phyloP scores from a whole-genome alignment of 2,888 invertebrate genomes.

The Lottia gigantea region DNA sequence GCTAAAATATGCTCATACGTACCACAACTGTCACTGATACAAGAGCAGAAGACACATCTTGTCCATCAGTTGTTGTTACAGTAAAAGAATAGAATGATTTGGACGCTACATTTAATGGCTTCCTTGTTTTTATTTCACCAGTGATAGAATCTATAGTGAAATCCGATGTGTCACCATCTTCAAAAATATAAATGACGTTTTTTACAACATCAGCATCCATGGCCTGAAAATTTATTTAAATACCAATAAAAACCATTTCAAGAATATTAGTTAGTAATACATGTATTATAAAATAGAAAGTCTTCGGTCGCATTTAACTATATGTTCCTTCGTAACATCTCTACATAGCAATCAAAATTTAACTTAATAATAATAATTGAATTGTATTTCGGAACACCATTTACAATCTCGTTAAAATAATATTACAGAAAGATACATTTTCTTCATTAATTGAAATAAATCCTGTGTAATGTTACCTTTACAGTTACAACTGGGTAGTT shows the following conservation, averaged over 20 bases:
- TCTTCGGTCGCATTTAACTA: too few relatives aligned
- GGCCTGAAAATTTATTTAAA: conserved; percentile 35
- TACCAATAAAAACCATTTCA: not conserved
- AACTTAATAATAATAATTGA: too few relatives aligned
- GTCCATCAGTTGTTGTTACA: conserved; percentile 55
- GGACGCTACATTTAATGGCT: conserved; percentile 49
- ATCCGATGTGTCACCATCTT: conserved; percentile 33
- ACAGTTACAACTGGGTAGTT: conserved; percentile 34
- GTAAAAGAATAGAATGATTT: conserved; percentile 43
- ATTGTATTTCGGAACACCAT: too few relatives aligned
- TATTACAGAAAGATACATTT: too few relatives aligned
- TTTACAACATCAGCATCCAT: conserved; percentile 40
- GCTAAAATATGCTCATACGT: too few relatives aligned
- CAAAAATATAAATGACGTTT: conserved; percentile 38
- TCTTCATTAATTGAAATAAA: too few relatives aligned
- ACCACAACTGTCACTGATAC: conserved; percentile 50
- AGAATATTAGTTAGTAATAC: too few relatives aligned
- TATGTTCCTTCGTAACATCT: too few relatives aligned
- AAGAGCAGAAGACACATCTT: conserved; percentile 42
- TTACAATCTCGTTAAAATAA: too few relatives aligned
- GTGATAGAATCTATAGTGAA: conserved; percentile 34
- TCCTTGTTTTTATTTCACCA: conserved; percentile 44
- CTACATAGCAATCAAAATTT: too few relatives aligned
- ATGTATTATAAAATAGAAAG: too few relatives aligned
- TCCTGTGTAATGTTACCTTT: conserved; percentile 22